These are phyloP conservation scores for Idaea straminata DNA, from an alignment of 2,888 invertebrate genomes.

Conservation along the genomic window DNA sequence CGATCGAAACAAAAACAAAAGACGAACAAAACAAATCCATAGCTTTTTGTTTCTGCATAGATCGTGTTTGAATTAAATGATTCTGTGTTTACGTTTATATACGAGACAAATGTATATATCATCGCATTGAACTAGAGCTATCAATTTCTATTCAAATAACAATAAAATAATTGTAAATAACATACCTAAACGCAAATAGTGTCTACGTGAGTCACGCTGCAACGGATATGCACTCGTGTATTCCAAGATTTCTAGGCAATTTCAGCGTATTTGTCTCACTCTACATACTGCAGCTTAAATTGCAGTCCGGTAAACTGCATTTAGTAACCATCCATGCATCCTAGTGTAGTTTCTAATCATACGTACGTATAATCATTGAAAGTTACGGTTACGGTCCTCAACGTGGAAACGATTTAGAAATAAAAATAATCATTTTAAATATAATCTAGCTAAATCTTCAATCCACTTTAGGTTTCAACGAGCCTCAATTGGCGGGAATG, in stretches of 20 bases:
- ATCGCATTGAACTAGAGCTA: too few relatives aligned
- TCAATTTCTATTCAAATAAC: background rate
- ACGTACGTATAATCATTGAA: background rate
- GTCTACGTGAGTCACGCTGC: conserved; percentile 16
- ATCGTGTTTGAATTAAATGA: too few relatives aligned
- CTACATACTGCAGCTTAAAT: conserved; percentile 35
- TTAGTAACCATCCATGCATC: conserved; percentile 29
- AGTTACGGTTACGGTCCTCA: background rate
- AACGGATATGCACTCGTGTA: conserved; percentile 11
- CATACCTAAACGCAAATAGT: background rate
- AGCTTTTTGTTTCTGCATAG: too few relatives aligned
- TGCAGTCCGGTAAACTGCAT: conserved; percentile 30
- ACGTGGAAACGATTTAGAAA: background rate
- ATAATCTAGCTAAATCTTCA: too few relatives aligned
- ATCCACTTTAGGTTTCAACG: too few relatives aligned
- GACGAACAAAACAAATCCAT: too few relatives aligned
- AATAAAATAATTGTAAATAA: background rate
- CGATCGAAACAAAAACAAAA: too few relatives aligned
- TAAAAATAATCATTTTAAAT: too few relatives aligned
- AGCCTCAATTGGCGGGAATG: too few relatives aligned
- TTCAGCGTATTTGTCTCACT: conserved; percentile 38
- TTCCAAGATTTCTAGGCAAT: conserved; percentile 20
- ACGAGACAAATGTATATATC: too few relatives aligned
- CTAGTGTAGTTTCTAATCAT: conserved; percentile 28
- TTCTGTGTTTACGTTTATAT: too few relatives aligned